These are phyloP conservation scores for Mus spretus DNA, from an alignment of 2,797 vertebrate species.

Conservation along the genomic window DNA sequence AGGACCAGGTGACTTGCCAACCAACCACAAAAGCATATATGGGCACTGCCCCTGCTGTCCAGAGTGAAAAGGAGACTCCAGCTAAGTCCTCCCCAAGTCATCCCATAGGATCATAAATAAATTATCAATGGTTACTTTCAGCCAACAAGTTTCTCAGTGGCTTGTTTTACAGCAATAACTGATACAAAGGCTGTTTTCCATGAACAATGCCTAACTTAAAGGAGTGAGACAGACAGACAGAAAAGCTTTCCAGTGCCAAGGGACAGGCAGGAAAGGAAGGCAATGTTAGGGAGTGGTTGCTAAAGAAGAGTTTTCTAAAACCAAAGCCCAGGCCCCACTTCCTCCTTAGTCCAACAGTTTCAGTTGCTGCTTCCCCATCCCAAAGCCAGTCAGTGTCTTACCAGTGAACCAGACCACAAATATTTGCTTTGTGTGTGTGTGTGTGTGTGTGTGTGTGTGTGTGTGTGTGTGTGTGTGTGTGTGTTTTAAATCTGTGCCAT, in stretches of 20 bases:
- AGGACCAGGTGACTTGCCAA: not conserved
- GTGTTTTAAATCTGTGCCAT: not conserved
- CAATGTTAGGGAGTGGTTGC: not conserved
- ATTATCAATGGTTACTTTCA: not conserved
- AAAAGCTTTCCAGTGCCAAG: slow-evolving; percentile 19
- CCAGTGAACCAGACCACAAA: not conserved
- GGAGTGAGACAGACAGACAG: slow-evolving; percentile 19
- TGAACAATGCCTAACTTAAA: not conserved
- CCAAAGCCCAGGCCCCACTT: not conserved
- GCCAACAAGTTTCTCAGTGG: not conserved
- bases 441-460: too few relatives aligned
- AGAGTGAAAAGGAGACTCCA: not conserved
- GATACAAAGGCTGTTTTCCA: slow-evolving; percentile 4
- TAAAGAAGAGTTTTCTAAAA: not conserved
- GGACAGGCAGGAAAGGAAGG: not conserved
- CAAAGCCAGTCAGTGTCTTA: not conserved
- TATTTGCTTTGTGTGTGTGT: not conserved
- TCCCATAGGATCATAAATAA: not conserved
- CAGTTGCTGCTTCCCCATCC: not conserved
- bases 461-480: not conserved
- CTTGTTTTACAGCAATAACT: not conserved
- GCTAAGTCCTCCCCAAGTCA: not conserved
- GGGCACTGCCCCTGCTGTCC: not conserved
- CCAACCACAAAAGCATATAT: not conserved
- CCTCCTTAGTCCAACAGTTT: not conserved